Conservation (phyloP, 1,140 invertebrate species). For the Coptotermes formosanus region DNA sequence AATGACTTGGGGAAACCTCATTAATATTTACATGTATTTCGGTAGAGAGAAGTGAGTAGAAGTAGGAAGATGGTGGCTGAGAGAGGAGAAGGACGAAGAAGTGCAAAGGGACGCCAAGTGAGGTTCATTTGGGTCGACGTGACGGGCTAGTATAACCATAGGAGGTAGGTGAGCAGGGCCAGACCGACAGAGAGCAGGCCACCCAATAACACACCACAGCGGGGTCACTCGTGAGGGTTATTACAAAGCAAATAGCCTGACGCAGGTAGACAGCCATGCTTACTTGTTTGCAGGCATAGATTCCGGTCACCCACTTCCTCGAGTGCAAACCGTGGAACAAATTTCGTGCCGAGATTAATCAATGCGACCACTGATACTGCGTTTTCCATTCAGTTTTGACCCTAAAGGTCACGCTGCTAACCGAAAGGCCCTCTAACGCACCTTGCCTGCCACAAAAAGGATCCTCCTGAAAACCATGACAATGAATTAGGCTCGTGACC, state of each 20-base stretch:
- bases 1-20: slow-evolving; percentile 35
- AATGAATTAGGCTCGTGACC: no score
- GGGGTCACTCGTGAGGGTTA: background rate
- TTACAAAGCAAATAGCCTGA: slow-evolving; percentile 5
- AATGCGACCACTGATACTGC: background rate
- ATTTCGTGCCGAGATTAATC: background rate
- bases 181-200: background rate
- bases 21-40: slow-evolving; percentile 36
- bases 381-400: background rate
- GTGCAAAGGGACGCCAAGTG: slow-evolving; percentile 5
- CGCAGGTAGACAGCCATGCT: background rate
- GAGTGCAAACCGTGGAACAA: background rate
- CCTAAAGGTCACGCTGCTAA: background rate
- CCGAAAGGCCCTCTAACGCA: background rate
- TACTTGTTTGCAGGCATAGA: background rate
- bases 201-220: background rate
- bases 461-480: no score
- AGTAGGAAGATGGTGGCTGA: slow-evolving; percentile 13
- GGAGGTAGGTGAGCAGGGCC: background rate
- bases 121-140: slow-evolving; percentile 25
- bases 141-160: slow-evolving; percentile 10
- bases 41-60: slow-evolving; percentile 20
- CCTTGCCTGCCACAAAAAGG: no score
- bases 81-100: slow-evolving; percentile 3
- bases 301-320: slow-evolving; percentile 12